Base-by-base conservation (phyloP, 2,113 vertebrate species). In the Cheirogaleus medius region DNA sequence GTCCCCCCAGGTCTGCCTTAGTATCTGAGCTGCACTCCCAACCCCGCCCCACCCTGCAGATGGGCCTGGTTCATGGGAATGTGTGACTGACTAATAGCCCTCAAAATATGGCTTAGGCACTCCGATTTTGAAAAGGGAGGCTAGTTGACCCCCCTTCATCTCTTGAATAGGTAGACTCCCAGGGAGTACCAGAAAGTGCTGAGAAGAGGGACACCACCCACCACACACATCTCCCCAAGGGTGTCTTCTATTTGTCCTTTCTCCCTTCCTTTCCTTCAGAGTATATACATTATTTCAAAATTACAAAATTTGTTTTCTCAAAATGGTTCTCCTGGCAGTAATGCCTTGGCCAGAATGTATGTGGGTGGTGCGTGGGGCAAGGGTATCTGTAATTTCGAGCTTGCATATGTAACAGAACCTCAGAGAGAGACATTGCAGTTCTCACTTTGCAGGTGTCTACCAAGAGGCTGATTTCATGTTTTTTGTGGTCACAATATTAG, bases 401-500 rank as follows among this genome's bases (percentile, higher is more conserved):
- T 66, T 25, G 6, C 9, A 1, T 54, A 0, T 21, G 6, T 13
- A 52, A 64, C 32, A 9, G 49, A 88, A 29, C 29, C 74, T 64
- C 25, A 9, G 49, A 85, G 27, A 92, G 37, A 93, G 15, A 71
- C 21, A n/a, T 42, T 93, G 54, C 21, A 42, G 29, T 68, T 54
- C 64, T 49, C 34, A 47, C 73, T 88, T 44, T 66, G 32, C 94
- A 64, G 69, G 34, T 56, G 12, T 90, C 86, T 81, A 60, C 76
- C n/a, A 73, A 73, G 34, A 69, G 32, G 32, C 82, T 81, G 44
- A 39, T 63, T 74, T 78, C 69, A 88, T 97, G 87, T 96, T 73
- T 39, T 95, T 77, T 93, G 90, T 37, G 90, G 90, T 94, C 81
- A 97, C 42, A 81, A 29, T 52, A 82, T 6, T 63, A 2, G 77